phyloP scores from a whole-genome alignment of 2,113 vertebrate genomes.

The Aepyceros melampus region DNA sequence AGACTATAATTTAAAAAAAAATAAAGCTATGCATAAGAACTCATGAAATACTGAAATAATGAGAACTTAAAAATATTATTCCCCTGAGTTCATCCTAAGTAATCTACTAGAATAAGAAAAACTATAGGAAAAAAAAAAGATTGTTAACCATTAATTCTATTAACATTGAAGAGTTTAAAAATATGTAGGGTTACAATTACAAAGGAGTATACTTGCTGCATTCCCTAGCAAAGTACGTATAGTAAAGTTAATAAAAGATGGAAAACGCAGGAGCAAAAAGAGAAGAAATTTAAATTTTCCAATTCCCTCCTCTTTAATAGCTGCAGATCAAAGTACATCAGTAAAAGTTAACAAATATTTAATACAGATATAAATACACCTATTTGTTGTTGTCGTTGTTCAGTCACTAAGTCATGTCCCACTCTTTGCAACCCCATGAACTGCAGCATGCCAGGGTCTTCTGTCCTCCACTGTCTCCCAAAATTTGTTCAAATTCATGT shows the following conservation, averaged over 20 bases:
- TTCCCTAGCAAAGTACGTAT: not conserved
- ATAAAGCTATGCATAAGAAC: not conserved
- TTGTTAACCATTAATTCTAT: not conserved
- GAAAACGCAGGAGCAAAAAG: not conserved
- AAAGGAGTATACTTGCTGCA: not conserved
- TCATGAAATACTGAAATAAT: not conserved
- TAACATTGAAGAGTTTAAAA: not conserved
- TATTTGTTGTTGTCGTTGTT: not conserved
- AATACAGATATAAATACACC: not conserved
- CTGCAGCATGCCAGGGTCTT: not conserved
- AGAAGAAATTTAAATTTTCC: not conserved
- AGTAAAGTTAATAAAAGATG: not conserved
- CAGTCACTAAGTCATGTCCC: not conserved
- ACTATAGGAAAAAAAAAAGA: not conserved
- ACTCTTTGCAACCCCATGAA: not conserved
- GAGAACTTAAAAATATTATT: not conserved
- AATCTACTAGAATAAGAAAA: conserved; percentile 8
- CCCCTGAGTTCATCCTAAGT: not conserved
- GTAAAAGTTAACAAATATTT: not conserved
- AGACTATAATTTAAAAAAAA: not conserved
- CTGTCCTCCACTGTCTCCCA: not conserved
- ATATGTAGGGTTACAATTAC: not conserved
- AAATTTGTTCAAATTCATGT: not conserved
- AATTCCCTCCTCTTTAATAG: not conserved
- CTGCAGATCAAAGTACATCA: not conserved